Conservation (phyloP, 2,888 invertebrate species). For the Ectobius pallidus region DNA sequence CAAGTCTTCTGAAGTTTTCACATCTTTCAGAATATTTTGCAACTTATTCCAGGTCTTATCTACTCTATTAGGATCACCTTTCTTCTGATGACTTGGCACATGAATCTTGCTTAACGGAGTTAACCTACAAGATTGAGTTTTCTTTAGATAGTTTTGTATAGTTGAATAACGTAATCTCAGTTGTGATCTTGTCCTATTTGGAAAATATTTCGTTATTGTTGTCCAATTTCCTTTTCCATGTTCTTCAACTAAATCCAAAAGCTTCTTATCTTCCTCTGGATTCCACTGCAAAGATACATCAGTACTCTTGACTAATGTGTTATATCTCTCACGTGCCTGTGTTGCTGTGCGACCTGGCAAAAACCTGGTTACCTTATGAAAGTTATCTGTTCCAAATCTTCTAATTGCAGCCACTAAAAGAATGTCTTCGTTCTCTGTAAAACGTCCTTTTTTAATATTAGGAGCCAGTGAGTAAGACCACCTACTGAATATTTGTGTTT, state of each 20-base stretch:
- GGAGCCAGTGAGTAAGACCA: conserved; percentile 58
- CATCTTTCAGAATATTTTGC: not conserved
- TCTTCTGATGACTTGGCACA: not conserved
- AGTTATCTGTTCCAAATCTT: conserved; percentile 66
- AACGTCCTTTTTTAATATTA: conserved; percentile 63
- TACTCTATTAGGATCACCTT: not conserved
- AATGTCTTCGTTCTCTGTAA: conserved; percentile 70
- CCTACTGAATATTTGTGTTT: conserved; percentile 69
- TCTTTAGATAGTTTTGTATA: not conserved
- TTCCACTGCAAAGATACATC: not conserved
- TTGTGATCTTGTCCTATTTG: not conserved
- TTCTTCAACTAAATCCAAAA: not conserved
- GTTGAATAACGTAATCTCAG: not conserved
- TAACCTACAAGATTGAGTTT: too few relatives aligned
- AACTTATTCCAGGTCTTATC: not conserved
- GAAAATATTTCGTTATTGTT: not conserved
- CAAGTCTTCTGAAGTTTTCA: not conserved
- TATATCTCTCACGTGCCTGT: conserved; percentile 67
- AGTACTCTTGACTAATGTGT: conserved; percentile 55
- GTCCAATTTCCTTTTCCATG: conserved; percentile 1
- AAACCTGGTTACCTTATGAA: conserved; percentile 62
- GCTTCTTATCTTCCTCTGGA: not conserved
- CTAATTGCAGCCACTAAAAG: conserved; percentile 67
- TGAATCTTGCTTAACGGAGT: too few relatives aligned
- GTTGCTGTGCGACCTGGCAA: conserved; percentile 66